Conservation (phyloP, 2,797 vertebrate genomes). For the Meriones psammophilus region DNA sequence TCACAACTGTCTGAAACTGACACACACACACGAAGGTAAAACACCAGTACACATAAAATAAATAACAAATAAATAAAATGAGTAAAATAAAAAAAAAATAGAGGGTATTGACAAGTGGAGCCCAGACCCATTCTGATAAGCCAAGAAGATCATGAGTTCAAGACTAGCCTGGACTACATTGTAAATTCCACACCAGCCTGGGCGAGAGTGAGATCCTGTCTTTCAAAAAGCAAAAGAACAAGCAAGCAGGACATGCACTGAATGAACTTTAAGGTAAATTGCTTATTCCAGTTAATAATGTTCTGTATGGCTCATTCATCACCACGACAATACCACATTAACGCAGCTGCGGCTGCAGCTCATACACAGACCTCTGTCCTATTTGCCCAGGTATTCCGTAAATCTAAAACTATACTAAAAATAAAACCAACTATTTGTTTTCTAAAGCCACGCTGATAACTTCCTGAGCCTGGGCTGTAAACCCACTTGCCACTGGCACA, state of each 20-base stretch:
- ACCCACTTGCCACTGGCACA: not conserved
- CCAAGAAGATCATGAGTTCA: not conserved
- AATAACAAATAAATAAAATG: not conserved
- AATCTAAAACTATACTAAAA: constrained; percentile 42
- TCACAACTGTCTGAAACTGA: no score
- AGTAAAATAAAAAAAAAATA: not conserved
- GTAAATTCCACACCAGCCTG: not conserved
- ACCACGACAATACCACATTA: not conserved
- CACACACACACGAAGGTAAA: not conserved
- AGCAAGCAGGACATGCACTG: not conserved
- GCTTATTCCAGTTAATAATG: not conserved
- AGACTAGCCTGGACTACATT: not conserved
- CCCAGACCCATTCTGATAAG: not conserved
- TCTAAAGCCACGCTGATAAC: not conserved
- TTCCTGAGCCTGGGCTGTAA: not conserved
- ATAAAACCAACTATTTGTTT: constrained; percentile 9
- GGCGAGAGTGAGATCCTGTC: not conserved
- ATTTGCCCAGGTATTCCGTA: not conserved
- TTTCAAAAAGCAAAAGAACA: not conserved
- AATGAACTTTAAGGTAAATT: not conserved
- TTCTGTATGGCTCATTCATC: not conserved
- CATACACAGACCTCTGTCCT: not conserved
- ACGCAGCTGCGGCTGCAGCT: rapidly evolving
- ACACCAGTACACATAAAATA: not conserved
- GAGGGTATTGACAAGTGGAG: not conserved